Conservation (phyloP, 2,888 invertebrate genomes). For the Drosophila mulleri region DNA sequence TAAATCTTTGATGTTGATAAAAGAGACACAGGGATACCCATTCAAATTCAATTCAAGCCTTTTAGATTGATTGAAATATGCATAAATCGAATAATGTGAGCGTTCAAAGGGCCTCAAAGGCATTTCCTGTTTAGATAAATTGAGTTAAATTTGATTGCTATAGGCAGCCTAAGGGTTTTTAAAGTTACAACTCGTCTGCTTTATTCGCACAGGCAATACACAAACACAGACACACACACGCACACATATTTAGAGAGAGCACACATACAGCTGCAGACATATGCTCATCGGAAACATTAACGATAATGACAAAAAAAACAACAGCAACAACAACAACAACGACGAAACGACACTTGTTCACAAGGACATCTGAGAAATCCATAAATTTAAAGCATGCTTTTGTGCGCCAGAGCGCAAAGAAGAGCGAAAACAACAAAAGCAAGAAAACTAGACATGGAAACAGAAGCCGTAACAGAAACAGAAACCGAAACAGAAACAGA, state of each 20-base stretch:
- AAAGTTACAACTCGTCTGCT: slow-evolving; percentile 21
- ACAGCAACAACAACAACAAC: slow-evolving; percentile 37
- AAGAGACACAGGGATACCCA: neutral
- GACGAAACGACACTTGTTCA: slow-evolving; percentile 63
- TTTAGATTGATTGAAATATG: neutral
- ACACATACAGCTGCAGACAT: slow-evolving; percentile 27
- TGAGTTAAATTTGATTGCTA: slow-evolving; percentile 7
- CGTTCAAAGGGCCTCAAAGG: neutral
- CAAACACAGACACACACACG: slow-evolving; percentile 6
- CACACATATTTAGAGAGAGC: neutral
- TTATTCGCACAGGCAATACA: slow-evolving; percentile 17
- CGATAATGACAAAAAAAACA: slow-evolving; percentile 52
- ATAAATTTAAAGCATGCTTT: slow-evolving; percentile 73
- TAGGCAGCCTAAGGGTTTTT: neutral
- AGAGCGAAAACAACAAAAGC: slow-evolving; percentile 9
- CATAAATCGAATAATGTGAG: slow-evolving; percentile 16
- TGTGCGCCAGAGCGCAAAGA: slow-evolving; percentile 43
- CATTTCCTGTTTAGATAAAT: slow-evolving; percentile 16
- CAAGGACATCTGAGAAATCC: slow-evolving; percentile 77
- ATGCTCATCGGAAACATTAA: slow-evolving; percentile 58
- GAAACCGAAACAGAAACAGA: neutral
- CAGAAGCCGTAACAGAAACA: slow-evolving; percentile 16
- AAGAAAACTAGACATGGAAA: slow-evolving; percentile 1
- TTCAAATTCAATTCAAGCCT: neutral
- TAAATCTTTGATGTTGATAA: neutral